Conservation (phyloP, 92 coral and sea anemone species). For the Bergia sp. region DNA sequence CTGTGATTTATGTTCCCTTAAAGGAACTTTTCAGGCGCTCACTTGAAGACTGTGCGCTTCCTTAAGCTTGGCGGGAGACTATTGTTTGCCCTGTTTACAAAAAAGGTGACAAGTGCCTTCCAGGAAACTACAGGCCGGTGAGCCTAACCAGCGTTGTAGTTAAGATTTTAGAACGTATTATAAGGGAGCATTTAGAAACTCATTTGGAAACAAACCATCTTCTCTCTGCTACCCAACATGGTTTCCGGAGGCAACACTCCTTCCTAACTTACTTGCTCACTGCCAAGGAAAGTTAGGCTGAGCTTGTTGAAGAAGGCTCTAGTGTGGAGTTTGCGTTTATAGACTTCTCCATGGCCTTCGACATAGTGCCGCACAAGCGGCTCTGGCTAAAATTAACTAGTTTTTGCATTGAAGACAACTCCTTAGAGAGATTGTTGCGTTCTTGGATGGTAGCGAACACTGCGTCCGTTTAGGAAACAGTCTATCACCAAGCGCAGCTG, state of each 20-base stretch:
- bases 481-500: no score
- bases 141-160: background rate
- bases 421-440: no score
- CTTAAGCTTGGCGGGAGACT: background rate
- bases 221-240: background rate
- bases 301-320: background rate
- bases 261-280: background rate
- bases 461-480: no score
- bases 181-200: background rate
- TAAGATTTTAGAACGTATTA: background rate
- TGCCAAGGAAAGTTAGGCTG: background rate
- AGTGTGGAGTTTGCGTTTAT: background rate
- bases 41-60: background rate
- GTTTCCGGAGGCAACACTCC: background rate
- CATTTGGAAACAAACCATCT: background rate
- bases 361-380: no score
- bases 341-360: background rate
- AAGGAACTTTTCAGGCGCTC: background rate
- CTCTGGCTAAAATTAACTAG: no score
- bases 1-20: background rate
- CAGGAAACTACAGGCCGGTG: background rate
- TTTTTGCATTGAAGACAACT: no score
- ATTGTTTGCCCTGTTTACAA: background rate
- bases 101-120: background rate
- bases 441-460: no score